phyloP scores from a whole-genome alignment of 2,888 invertebrate species.

The Diloba caeruleocephala region DNA sequence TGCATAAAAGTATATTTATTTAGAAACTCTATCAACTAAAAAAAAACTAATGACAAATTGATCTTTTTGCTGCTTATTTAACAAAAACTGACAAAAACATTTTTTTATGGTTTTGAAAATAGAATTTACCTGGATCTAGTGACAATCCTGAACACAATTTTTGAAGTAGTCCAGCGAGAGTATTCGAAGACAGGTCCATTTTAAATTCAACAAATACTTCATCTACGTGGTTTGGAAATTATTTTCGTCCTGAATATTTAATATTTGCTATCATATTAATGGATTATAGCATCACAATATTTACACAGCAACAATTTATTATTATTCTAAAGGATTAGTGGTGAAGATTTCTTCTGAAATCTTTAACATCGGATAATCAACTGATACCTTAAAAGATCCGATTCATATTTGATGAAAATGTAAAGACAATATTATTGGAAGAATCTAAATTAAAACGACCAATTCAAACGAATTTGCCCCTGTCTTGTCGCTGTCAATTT shows the following conservation, averaged over 20 bases:
- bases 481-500: too few relatives aligned
- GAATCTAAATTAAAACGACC: constrained; percentile 24
- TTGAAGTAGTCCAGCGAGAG: constrained; percentile 74
- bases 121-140: constrained; percentile 79
- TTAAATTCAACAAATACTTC: constrained; percentile 17
- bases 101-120: constrained; percentile 60
- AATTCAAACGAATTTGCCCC: constrained; percentile 35
- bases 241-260: constrained; percentile 3
- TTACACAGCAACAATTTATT: constrained; percentile 35
- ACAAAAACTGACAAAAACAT: constrained; percentile 34
- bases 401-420: constrained; percentile 6
- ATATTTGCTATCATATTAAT: background rate
- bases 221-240: constrained; percentile 10
- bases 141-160: constrained; percentile 82
- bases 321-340: constrained; percentile 3
- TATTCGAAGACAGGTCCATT: constrained; percentile 72
- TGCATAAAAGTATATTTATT: constrained; percentile 59
- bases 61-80: constrained; percentile 24
- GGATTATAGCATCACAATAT: constrained; percentile 34
- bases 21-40: constrained; percentile 18
- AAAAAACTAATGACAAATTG: constrained; percentile 32
- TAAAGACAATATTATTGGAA: background rate
- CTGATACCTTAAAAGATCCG: background rate
- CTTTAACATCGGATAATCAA: background rate
- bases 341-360: constrained; percentile 1